phyloP scores from a whole-genome alignment of 2,113 vertebrate genomes.

The Charina bottae region DNA sequence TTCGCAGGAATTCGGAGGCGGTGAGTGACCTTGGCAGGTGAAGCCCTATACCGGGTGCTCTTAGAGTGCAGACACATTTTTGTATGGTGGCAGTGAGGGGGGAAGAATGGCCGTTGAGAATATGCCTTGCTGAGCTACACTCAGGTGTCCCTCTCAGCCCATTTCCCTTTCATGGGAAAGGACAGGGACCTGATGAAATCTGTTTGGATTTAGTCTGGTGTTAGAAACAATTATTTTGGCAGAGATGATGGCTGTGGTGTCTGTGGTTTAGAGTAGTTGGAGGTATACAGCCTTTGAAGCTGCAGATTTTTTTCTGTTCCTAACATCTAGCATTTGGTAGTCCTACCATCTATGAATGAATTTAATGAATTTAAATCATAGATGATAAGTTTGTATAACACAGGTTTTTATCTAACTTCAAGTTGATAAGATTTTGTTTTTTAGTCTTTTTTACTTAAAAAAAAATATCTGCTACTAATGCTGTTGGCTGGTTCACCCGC shows the following conservation, averaged over 20 bases:
- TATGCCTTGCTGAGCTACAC: background rate
- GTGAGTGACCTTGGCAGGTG: constrained; percentile 71
- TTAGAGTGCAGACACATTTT: background rate
- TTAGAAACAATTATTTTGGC: background rate
- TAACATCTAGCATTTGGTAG: background rate
- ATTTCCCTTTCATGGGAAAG: background rate
- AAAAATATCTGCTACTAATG: too few species aligned
- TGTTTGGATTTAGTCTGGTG: background rate
- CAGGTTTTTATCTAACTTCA: too few species aligned
- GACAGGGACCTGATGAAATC: background rate
- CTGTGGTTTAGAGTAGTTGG: background rate
- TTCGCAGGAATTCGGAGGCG: constrained; percentile 87
- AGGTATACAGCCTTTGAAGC: background rate
- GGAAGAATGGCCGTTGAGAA: background rate
- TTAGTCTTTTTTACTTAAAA: too few species aligned
- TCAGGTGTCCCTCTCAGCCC: background rate
- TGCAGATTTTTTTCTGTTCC: background rate
- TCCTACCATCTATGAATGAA: too few species aligned
- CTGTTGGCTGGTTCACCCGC: too few species aligned
- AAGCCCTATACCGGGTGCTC: too few species aligned
- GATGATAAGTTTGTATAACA: too few species aligned
- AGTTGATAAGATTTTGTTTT: too few species aligned
- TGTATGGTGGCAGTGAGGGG: fast-evolving
- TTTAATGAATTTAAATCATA: too few species aligned
- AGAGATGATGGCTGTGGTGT: background rate